Base-by-base conservation (phyloP, 2,797 vertebrate genomes). In the Takifugu rubripes region DNA sequence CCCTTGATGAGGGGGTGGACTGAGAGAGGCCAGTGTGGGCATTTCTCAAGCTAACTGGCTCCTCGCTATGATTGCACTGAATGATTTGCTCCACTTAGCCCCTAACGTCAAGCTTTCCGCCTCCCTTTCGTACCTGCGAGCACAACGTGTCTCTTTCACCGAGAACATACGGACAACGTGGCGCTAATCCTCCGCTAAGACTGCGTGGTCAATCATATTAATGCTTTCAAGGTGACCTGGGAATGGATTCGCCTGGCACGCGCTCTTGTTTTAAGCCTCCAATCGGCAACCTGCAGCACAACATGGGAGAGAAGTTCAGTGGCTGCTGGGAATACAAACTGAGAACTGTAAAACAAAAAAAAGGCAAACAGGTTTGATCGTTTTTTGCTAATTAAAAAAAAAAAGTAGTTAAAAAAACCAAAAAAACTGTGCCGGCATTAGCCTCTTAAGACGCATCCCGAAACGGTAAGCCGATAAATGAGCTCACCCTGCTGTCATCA, bases 201-300 rank as follows among this genome's bases (percentile, higher is more conserved):
- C 79, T 67, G 59, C 70, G 49, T 36, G 56, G 75, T 85, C 72
- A 78, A 87, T 87, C 86, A 85, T 78, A 81, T 86, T 84, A 83
- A 87, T 86, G 62, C 84, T 78, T 83, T 75, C 75, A 89, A 90
- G 85, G 85, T 90, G 82, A 90, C 86, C 29, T 25, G 21, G 51
- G 52, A 62, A 45, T 54, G 57, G 76, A 87, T 83, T 83, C 78
- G 58, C 58, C 47, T 61, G 66, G 73, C 83, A 83, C 87, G 77
- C 70, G 77, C 82, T 81, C 67, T 44, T 11, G n/a, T 64, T 72
- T 74, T 82, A 87, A 88, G 78, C 81, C 66, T 57, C 53, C 54
- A 58, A 64, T 77, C 61, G 51, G 61, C 61, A 70, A 49, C 0
- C 1, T 26, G 66, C 61, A 33, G 47, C 53, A 26, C 43, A 52